phyloP scores from a whole-genome alignment of 2,113 vertebrate species.

The Chlamydotis undulata region DNA sequence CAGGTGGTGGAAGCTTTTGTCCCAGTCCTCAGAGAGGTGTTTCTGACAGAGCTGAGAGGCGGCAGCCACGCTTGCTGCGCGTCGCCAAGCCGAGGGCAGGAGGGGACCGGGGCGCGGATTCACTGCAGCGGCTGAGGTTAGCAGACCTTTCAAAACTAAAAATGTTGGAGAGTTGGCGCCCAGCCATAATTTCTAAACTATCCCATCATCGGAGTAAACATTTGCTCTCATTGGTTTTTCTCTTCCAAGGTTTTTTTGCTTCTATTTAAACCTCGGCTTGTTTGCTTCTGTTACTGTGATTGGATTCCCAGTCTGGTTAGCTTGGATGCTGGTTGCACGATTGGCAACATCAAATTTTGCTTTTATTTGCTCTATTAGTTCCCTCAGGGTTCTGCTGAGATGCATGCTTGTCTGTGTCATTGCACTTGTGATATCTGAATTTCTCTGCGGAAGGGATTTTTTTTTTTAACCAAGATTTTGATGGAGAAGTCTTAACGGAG shows the following conservation, averaged over 20 bases:
- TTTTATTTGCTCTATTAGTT: background rate
- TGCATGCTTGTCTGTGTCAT: background rate
- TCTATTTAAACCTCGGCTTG: slow-evolving; percentile 14
- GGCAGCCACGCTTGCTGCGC: background rate
- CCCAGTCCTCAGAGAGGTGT: no score
- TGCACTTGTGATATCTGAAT: background rate
- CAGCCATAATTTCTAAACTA: background rate
- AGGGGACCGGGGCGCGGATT: rapidly evolving
- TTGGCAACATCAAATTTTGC: background rate
- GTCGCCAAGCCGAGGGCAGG: rapidly evolving
- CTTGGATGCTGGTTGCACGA: background rate
- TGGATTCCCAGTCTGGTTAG: background rate
- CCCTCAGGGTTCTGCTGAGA: background rate
- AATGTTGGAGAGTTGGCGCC: background rate
- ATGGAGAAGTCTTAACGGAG: background rate
- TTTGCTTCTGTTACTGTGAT: slow-evolving; percentile 27
- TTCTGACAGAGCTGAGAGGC: rapidly evolving
- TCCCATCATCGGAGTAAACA: background rate
- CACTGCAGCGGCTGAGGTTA: background rate
- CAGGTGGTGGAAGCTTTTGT: background rate
- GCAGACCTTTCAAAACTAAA: background rate
- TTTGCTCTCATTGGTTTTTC: background rate
- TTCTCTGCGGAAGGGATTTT: background rate
- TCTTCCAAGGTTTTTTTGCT: background rate
- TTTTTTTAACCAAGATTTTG: background rate